Base-by-base conservation (phyloP, 2,888 invertebrate genomes). In the Eudasyphora cyanicolor region DNA sequence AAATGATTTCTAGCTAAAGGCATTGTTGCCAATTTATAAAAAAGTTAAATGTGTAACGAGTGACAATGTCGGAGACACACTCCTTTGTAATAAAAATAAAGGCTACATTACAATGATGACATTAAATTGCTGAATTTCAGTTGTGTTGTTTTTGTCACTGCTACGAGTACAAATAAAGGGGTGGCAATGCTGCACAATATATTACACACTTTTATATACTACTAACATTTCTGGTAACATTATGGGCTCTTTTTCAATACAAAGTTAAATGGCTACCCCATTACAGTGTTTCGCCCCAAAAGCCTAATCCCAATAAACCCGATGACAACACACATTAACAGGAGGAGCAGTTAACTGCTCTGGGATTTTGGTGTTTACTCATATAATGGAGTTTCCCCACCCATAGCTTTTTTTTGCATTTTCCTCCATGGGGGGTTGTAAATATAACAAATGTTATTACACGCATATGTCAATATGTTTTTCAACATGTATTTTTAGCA, bases 261-360 rank as follows among this genome's bases (percentile, higher is more conserved):
- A 27, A 57, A 2, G 27, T 35, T 76, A 69, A 49, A 35, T 64
- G 32, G n/a, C 51, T 38, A 35, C 35, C 8, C 64, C 35, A 19
- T 12, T 27, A 27, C 60, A 19, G n/a, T n/a, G n/a, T n/a, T n/a
- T 4, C 62, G 10, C 27, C 21, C 57, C 17, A 49, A 60, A 60
- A 42, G 21, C 38, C 24, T 38, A 67, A 42, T 67, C 19, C 38
- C 38, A 10, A 21, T 38, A 67, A 75, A 42, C 32, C 42, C 42
- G 51, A 62, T 75, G 70, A 82, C 75, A 73, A 32, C 75, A 71
- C 27, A 71, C 38, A 42, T 74, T 45, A 70, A 74, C 62, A 67
- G 42, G 29, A 4, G 4, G 8, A 60, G 29, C 38, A 78, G 42
- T 54, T 73, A 42, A 51, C 70, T 51, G 69, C 27, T 54, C 2